These are phyloP conservation scores for Tarsius wallacei DNA, from an alignment of 2,797 vertebrate species.

Conservation along the genomic window DNA sequence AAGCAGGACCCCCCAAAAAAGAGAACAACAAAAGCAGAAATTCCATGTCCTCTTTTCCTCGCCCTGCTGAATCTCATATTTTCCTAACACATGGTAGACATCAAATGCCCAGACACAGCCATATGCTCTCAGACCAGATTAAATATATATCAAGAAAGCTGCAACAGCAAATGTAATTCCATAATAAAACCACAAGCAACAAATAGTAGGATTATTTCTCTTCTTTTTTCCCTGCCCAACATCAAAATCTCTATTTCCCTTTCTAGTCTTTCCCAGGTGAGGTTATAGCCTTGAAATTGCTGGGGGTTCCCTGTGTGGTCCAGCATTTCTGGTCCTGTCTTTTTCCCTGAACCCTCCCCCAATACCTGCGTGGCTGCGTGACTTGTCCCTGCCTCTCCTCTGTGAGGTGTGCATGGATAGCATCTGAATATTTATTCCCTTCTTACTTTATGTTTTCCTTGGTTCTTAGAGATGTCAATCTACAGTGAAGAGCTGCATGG, in stretches of 20 bases:
- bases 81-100: not conserved
- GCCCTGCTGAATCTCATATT: not conserved
- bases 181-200: not conserved
- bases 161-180: not conserved
- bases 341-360: rapidly evolving
- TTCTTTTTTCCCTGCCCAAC: not conserved
- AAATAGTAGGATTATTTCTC: not conserved
- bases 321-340: rapidly evolving
- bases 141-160: too few species aligned
- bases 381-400: rapidly evolving
- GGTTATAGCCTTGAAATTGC: rapidly evolving
- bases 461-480: slow-evolving; percentile 8
- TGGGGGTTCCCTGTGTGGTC: too few species aligned
- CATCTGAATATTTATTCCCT: not conserved
- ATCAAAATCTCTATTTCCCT: not conserved
- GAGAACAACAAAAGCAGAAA: not conserved
- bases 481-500: not conserved
- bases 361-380: rapidly evolving
- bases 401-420: rapidly evolving
- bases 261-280: rapidly evolving
- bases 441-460: not conserved
- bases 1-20: too few species aligned
- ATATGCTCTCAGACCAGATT: not conserved
- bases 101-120: rapidly evolving
- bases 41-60: rapidly evolving